A percentile compares a stretch with the other conserved stretches of the same genome.
Evolutionary conservation across 2,888 invertebrate species (phyloP).

Genomic region (Cephus pygmeus): DNA sequence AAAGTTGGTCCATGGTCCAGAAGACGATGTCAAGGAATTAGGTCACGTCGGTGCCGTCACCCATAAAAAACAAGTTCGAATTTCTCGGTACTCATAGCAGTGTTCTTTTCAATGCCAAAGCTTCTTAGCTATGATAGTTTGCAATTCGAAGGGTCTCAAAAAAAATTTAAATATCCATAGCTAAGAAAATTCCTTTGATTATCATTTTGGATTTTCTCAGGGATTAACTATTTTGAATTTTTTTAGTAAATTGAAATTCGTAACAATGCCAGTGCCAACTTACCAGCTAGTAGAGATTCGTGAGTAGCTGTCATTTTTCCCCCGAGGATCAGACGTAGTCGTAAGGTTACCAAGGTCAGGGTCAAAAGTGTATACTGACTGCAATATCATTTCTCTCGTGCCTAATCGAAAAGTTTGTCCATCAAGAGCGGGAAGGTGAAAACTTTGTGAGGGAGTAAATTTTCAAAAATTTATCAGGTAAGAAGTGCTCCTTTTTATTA

Average conservation of each 20-base stretch:
- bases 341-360: no score
- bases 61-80: neutral
- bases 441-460: no score
- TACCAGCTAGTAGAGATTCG: neutral
- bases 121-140: neutral
- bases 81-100: neutral
- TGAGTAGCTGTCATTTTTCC: neutral
- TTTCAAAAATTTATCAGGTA: no score
- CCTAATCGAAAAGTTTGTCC: no score
- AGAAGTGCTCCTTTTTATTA: no score
- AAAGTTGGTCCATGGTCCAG: neutral
- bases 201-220: neutral
- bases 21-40: neutral
- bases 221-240: no score
- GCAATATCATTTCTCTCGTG: no score
- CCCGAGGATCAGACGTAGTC: no score
- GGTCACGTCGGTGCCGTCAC: neutral
- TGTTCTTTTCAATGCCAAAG: neutral
- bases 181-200: neutral
- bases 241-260: neutral
- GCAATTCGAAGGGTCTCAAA: neutral
- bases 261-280: neutral
- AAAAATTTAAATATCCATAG: neutral
- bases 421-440: no score
- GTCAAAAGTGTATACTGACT: no score